phyloP scores from a whole-genome alignment of 2,113 vertebrate species.

The Siphamia tubifer region DNA sequence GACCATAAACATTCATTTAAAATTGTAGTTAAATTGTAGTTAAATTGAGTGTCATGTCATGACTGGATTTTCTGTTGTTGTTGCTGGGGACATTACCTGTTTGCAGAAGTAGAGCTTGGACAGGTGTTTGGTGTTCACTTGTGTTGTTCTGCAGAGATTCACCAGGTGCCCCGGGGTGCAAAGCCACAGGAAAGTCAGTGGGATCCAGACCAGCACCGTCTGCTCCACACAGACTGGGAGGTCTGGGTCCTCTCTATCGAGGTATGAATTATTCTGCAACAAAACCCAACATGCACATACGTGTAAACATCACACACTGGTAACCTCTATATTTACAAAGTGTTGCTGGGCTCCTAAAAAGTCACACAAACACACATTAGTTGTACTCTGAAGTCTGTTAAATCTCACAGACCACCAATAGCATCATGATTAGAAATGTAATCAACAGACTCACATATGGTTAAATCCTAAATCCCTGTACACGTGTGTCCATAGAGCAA shows the following conservation, averaged over 20 bases:
- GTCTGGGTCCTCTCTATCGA: conserved; percentile 83
- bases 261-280: conserved; percentile 85
- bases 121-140: conserved; percentile 65
- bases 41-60: no score
- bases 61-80: neutral
- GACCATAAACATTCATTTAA: no score
- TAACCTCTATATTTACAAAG: neutral
- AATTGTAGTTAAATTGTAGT: no score
- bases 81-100: conserved; percentile 79
- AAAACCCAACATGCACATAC: neutral
- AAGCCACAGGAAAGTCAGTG: conserved; percentile 90
- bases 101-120: conserved; percentile 86
- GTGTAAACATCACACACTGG: neutral
- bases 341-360: neutral
- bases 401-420: neutral
- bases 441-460: conserved; percentile 23
- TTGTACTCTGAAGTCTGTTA: neutral
- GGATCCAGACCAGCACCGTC: conserved; percentile 93
- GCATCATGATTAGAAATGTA: conserved; percentile 6
- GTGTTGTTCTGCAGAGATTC: conserved; percentile 72
- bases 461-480: neutral
- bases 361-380: neutral
- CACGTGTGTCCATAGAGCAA: neutral
- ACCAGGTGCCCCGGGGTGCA: conserved; percentile 83
- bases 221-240: conserved; percentile 89